phyloP scores from a whole-genome alignment of 2,113 vertebrate genomes.

The Larimichthys crocea region DNA sequence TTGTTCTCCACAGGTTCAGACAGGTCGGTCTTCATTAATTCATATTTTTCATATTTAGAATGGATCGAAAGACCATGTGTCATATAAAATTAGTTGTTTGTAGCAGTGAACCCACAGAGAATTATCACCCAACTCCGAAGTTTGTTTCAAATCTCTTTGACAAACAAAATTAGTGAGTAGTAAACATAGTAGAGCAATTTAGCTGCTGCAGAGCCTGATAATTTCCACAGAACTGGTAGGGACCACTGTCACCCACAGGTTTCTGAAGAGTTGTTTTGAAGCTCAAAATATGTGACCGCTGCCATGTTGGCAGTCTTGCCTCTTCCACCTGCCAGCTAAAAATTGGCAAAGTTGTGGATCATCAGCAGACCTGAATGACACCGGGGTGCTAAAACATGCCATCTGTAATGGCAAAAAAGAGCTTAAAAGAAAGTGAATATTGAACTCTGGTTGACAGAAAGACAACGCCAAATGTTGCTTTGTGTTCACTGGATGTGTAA shows the following conservation, averaged over 20 bases:
- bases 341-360: too few relatives aligned
- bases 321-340: too few relatives aligned
- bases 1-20: conserved; percentile 1
- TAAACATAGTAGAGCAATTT: neutral
- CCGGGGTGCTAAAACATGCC: too few relatives aligned
- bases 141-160: neutral
- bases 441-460: neutral
- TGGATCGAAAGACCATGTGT: neutral
- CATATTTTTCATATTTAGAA: neutral
- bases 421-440: neutral
- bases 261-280: too few relatives aligned
- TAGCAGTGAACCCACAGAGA: neutral
- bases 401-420: neutral
- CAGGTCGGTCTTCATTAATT: neutral
- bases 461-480: neutral
- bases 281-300: too few relatives aligned
- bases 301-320: too few relatives aligned
- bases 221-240: neutral
- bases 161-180: neutral
- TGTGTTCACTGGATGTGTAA: neutral
- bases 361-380: too few relatives aligned
- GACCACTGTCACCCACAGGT: too few relatives aligned
- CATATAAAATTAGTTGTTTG: neutral
- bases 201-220: neutral
- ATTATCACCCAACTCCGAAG: neutral